Evolutionary conservation across 2,113 vertebrate genomes (phyloP).

Genomic region (Neomonachus schauinslandi): DNA sequence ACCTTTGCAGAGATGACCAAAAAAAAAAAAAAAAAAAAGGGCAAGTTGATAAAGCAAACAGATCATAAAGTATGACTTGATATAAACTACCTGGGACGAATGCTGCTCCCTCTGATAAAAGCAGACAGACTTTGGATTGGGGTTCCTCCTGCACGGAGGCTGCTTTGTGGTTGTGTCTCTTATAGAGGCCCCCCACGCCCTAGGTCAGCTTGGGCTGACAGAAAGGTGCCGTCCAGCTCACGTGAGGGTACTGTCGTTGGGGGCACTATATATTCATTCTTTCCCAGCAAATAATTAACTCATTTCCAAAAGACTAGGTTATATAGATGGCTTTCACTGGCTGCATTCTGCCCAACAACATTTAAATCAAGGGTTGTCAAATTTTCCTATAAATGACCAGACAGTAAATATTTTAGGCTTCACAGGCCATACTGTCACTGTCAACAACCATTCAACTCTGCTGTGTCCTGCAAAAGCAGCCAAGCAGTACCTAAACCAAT

Average conservation of each 20-base stretch:
- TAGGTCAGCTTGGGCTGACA: constrained; percentile 45
- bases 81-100: background rate
- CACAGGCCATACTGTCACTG: background rate
- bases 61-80: background rate
- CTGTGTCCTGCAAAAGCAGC: too few relatives aligned
- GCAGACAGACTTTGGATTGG: background rate
- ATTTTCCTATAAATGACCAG: background rate
- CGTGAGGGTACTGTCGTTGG: background rate
- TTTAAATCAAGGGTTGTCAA: background rate
- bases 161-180: background rate
- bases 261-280: background rate
- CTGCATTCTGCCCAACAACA: background rate
- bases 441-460: background rate
- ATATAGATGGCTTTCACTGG: background rate
- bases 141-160: background rate
- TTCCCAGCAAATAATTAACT: background rate
- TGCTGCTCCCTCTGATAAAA: constrained; percentile 28
- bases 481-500: background rate
- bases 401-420: background rate
- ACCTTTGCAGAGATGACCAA: background rate
- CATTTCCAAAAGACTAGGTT: background rate
- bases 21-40: background rate
- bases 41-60: background rate
- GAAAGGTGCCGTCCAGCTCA: background rate
- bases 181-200: constrained; percentile 24